Evolutionary conservation across 2,797 vertebrate species (phyloP).

Genomic region (Octomys mimax): DNA sequence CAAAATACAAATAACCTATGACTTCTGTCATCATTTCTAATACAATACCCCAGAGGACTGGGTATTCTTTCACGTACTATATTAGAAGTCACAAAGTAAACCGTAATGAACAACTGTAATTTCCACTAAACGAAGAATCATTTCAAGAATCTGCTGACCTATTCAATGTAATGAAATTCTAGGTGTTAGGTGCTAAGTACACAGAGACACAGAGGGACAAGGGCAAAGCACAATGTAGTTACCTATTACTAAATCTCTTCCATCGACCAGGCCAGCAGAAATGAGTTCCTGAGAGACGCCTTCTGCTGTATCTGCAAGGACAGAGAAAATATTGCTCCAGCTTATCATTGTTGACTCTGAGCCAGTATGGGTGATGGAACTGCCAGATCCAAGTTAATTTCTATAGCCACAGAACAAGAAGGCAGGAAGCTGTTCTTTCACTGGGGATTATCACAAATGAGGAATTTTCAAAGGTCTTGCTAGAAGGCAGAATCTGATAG

Average conservation of each 20-base stretch:
- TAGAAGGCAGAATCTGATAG: background rate
- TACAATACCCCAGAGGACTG: background rate
- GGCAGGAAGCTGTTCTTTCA: no score
- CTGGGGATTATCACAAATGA: background rate
- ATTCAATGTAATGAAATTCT: background rate
- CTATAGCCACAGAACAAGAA: background rate
- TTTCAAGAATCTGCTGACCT: background rate
- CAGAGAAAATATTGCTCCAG: slow-evolving; percentile 47
- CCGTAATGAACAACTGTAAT: background rate
- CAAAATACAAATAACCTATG: background rate
- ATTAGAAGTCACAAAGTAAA: background rate
- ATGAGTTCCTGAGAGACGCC: slow-evolving; percentile 99
- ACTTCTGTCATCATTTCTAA: background rate
- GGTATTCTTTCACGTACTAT: background rate
- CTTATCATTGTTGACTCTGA: background rate
- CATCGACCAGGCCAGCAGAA: slow-evolving; percentile 98
- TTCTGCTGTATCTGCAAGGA: slow-evolving; percentile 96
- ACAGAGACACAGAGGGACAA: background rate
- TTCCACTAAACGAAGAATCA: slow-evolving; percentile 22
- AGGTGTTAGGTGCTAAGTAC: background rate
- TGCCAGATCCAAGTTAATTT: background rate
- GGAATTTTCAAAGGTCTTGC: background rate
- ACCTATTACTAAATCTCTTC: slow-evolving; percentile 99
- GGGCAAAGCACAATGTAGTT: slow-evolving; percentile 49
- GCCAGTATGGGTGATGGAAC: rapidly evolving